Base-by-base conservation (phyloP, 2,888 invertebrate species). In the Oasisia sp. region DNA sequence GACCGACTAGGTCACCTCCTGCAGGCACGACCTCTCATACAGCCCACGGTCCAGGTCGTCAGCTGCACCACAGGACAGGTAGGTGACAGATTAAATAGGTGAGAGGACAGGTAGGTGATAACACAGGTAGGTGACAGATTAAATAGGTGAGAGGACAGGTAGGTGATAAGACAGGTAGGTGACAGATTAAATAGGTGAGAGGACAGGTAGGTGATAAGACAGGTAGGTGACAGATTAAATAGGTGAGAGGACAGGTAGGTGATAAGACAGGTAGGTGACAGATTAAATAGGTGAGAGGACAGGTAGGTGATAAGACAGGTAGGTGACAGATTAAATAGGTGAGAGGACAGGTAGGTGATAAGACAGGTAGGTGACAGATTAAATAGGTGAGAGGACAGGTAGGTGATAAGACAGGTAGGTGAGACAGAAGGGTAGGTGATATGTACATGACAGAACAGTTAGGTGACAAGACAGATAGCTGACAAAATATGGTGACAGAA, bases 11-110 rank as follows among this genome's bases (percentile, higher is more conserved):
- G 74, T 27, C 74, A 74, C 74, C 74, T 74, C 27, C 27, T 74
- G 27, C 74, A 74, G 27, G 74, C 74, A 3, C 74, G 74, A 74
- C 74, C 74, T 74, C 74, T 74, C 74, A 74, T 74, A 27, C 74
- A 74, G 74, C 74, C 74, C 19, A 74, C 74, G 27, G 74, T 74
- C 74, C 74, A 74, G 5, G 27, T 74, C 19, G 74, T 74, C 74
- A 74, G 74, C 74, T 74, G 74, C n/a, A 74, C 74, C 74, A 74
- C 74, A 74, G 74, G 74, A 74, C 74, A 74, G 74, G 74, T 74
- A 19, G 74, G 74, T 74, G 74, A 74, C 74, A 74, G 74, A 27
- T 27, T 3, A 19, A 27, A 3, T 14, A 19, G 74, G 74, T 74
- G 27, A 74, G 27, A 74, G 74, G 74, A 74, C 74, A 74, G 74